Conservation (phyloP, 2,888 invertebrate species). For the Tachina fera region DNA sequence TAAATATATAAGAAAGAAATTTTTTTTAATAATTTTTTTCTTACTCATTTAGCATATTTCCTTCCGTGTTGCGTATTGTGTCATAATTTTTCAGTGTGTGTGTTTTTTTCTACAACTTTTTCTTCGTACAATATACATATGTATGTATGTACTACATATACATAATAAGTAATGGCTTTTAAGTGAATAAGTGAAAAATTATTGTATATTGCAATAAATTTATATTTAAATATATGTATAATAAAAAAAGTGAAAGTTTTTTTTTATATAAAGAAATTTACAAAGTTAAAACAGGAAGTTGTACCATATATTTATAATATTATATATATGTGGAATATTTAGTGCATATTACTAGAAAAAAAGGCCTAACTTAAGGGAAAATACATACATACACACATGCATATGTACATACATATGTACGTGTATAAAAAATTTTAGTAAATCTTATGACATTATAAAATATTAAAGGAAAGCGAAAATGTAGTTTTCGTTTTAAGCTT, state of each 20-base stretch:
- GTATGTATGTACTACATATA: not conserved
- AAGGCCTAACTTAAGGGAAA: not conserved
- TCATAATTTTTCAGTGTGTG: conserved; percentile 13
- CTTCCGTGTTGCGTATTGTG: conserved; percentile 43
- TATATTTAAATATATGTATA: not conserved
- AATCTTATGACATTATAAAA: conserved; percentile 57
- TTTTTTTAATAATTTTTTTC: conserved; percentile 4
- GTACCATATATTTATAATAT: not conserved
- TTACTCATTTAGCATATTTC: conserved; percentile 17
- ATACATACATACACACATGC: not conserved
- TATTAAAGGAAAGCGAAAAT: conserved; percentile 52
- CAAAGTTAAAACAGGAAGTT: not conserved
- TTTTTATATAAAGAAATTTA: conserved; percentile 20
- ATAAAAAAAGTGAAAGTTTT: not conserved
- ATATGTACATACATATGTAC: not conserved
- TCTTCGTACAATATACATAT: not conserved
- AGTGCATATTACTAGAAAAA: not conserved
- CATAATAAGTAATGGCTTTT: conserved; percentile 10
- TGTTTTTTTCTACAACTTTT: conserved; percentile 6
- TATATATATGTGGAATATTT: not conserved
- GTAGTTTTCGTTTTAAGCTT: conserved; percentile 58
- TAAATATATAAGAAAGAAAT: not conserved
- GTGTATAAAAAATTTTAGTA: not conserved
- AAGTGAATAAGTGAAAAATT: conserved; percentile 17
- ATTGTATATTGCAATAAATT: not conserved